Base-by-base conservation (phyloP, 2,113 vertebrate species). In the Centropristis striata region DNA sequence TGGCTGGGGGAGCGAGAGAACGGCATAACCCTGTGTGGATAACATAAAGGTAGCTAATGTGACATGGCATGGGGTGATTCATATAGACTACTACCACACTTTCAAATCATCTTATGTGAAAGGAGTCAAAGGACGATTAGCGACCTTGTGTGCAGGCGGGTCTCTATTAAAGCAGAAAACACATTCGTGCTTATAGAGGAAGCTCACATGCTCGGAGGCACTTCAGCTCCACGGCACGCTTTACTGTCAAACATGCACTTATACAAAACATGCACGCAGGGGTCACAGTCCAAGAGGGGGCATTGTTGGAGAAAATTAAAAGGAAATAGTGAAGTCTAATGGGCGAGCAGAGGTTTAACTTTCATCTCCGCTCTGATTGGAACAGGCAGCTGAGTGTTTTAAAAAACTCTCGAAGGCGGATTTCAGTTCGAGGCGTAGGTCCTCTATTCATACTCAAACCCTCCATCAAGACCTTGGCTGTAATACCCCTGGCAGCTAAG, bases 391-490 rank as follows among this genome's bases (percentile, higher is more conserved):
- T 25, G 59, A 84, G 76, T 88, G 90, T 90, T 91, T 92, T 84
- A 80, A 83, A 86, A 91, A 91, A 83, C 55, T 85, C 67, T 57
- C 59, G 55, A 71, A 0, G 64, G 70, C 63, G 18, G 66, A 74
- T 84, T 90, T 91, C 70, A 81, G 71, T 90, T 86, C 12, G 60
- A 83, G 85, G 81, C 71, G 44, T 78, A 70, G 70, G 74, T 72
- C 70, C 74, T 73, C 71, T 72, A 72, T 87, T 90, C 86, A 76
- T 82, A 66, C 72, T 85, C 80, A 75, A 78, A 85, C 57, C 46
- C 65, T 89, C 83, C 67, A 75, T 92, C 75, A 83, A 86, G 71
- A 81, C 80, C 76, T 83, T 88, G 90, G 83, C 79, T 93, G 75
- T 86, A 82, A 88, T 79, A 75, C 83, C 69, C 54, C 80, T 87